Percentiles rank a stretch among this genome's conserved stretches.
These are phyloP conservation scores for Echinarachnius parma DNA, from an alignment of 53 echinoderm and acorn worm genomes.

Conservation along the genomic window DNA sequence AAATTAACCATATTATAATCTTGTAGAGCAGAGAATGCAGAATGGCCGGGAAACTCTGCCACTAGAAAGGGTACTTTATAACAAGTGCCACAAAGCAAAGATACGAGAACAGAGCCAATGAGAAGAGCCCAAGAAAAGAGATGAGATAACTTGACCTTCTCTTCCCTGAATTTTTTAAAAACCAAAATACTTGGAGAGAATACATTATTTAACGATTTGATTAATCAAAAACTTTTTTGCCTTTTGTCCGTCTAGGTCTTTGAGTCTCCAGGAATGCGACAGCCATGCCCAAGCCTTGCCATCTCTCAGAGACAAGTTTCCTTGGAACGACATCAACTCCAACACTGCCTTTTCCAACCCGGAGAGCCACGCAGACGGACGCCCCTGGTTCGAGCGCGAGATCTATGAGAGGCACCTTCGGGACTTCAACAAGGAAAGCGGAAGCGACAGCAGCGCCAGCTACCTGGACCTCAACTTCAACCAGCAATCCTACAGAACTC, in stretches of 20 bases:
- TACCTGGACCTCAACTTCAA: slow-evolving; percentile 16
- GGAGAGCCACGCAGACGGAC: slow-evolving; percentile 1
- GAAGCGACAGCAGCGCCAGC: slow-evolving; percentile 22
- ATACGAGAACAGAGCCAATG: too few relatives aligned
- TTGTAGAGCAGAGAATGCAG: too few relatives aligned
- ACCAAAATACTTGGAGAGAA: too few relatives aligned
- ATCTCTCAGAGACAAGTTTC: slow-evolving; percentile 58
- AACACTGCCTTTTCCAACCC: slow-evolving; percentile 42
- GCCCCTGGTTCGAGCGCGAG: slow-evolving; percentile 41
- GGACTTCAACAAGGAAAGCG: slow-evolving; percentile 14
- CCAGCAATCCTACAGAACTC: slow-evolving; percentile 21
- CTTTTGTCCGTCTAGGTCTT: slow-evolving; percentile 36
- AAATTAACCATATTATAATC: too few relatives aligned
- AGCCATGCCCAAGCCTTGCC: slow-evolving; percentile 87
- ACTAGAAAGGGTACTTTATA: too few relatives aligned
- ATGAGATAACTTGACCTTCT: too few relatives aligned
- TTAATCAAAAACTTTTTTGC: too few relatives aligned
- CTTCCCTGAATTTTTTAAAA: too few relatives aligned
- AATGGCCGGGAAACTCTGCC: too few relatives aligned
- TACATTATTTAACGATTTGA: too few relatives aligned
- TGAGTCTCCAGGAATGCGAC: slow-evolving; percentile 69
- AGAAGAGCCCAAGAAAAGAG: too few relatives aligned
- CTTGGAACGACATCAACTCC: slow-evolving; percentile 63
- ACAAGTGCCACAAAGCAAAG: too few relatives aligned
- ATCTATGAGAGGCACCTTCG: slow-evolving; percentile 18